Conservation (phyloP, 2,888 invertebrate genomes). For the Aporophyla lueneburgensis region DNA sequence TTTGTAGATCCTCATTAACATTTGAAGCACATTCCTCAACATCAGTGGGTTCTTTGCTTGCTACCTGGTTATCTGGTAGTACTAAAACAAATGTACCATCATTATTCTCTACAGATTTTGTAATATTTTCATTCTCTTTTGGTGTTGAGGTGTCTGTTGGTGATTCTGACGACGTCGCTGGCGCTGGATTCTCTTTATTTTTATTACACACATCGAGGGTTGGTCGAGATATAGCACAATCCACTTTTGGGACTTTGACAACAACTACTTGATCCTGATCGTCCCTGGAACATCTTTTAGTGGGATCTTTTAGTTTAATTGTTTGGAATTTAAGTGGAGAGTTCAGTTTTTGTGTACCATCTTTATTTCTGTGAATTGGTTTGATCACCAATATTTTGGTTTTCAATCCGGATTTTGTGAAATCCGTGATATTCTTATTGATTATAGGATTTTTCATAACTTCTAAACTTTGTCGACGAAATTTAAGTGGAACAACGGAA, state of each 20-base stretch:
- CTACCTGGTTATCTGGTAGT: constrained; percentile 30
- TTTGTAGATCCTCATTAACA: constrained; percentile 31
- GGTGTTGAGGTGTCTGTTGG: constrained; percentile 18
- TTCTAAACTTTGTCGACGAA: constrained; percentile 84
- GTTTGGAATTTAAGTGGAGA: constrained; percentile 85
- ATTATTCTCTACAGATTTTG: constrained; percentile 27
- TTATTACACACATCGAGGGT: constrained; percentile 57
- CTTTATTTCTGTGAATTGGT: constrained; percentile 84
- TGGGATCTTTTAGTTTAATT: constrained; percentile 93
- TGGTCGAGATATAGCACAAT: constrained; percentile 73
- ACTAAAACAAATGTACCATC: constrained; percentile 12
- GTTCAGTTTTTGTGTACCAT: constrained; percentile 75
- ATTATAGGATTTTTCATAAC: constrained; percentile 86
- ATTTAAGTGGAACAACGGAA: constrained; percentile 81
- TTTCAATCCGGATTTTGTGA: constrained; percentile 86
- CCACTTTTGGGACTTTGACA: constrained; percentile 86
- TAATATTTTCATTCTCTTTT: constrained; percentile 31
- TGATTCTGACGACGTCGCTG: constrained; percentile 21
- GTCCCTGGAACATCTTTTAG: constrained; percentile 75
- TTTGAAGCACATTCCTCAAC: constrained; percentile 39
- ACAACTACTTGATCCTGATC: constrained; percentile 85
- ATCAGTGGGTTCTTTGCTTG: constrained; percentile 42
- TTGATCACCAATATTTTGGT: constrained; percentile 88
- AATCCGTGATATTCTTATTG: constrained; percentile 85
- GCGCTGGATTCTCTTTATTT: constrained; percentile 47